phyloP scores from a whole-genome alignment of 1,140 invertebrate species.

The Caenorhabditis elegans region DNA sequence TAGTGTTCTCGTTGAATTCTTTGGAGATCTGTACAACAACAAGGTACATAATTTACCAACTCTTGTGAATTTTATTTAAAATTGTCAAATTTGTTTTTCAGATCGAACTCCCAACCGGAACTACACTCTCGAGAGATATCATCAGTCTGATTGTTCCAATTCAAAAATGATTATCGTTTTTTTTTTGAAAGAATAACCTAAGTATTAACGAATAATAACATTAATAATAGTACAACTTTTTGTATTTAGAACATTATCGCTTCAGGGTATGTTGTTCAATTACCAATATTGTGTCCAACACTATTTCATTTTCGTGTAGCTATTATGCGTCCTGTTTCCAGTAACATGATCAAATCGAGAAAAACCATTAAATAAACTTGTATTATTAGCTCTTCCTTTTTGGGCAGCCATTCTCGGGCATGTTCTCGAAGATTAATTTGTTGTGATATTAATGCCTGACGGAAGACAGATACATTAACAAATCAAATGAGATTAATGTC shows the following conservation, averaged over 20 bases:
- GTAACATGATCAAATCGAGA: neutral
- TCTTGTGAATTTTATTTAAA: too few species aligned
- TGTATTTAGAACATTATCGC: neutral
- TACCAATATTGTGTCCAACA: neutral
- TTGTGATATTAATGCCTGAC: too few species aligned
- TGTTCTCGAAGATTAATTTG: too few species aligned
- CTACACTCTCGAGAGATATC: neutral
- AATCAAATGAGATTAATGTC: too few species aligned
- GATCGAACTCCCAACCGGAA: constrained; percentile 6
- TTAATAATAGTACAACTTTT: constrained; percentile 16
- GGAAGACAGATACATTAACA: too few species aligned
- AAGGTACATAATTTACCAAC: neutral
- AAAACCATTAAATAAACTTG: too few species aligned
- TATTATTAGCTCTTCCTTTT: too few species aligned
- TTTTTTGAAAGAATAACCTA: neutral
- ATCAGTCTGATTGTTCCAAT: neutral
- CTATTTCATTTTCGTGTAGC: neutral
- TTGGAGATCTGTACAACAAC: neutral
- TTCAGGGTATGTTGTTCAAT: neutral
- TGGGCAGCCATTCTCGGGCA: too few species aligned
- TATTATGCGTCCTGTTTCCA: too few species aligned
- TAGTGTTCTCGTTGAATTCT: neutral
- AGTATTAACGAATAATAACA: neutral
- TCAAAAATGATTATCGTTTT: too few species aligned
- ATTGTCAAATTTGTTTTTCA: neutral